These are phyloP conservation scores for Hemichromis elongatus DNA, from an alignment of 2,113 vertebrate species.

Conservation along the genomic window DNA sequence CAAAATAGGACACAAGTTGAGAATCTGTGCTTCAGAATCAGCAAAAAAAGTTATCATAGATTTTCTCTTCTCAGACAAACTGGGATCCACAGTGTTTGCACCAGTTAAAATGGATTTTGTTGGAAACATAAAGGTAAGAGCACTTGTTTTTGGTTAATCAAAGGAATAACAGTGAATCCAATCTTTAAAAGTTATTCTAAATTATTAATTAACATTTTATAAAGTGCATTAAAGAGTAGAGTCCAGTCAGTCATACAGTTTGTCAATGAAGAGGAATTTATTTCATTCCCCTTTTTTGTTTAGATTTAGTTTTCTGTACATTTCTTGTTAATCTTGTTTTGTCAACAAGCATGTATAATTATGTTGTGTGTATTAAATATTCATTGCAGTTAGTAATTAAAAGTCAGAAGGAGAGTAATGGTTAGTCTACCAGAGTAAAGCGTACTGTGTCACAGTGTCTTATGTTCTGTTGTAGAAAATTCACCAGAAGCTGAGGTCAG, in stretches of 20 bases:
- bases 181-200: background rate
- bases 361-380: background rate
- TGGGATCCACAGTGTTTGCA: constrained; percentile 96
- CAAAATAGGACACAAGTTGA: background rate
- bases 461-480: constrained; percentile 77
- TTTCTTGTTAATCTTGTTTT: background rate
- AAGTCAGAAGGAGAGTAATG: background rate
- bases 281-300: background rate
- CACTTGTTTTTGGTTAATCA: background rate
- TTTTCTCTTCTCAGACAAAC: constrained; percentile 85
- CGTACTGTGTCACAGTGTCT: background rate
- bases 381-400: background rate
- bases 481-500: constrained; percentile 91
- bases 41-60: constrained; percentile 31
- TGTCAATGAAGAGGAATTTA: background rate
- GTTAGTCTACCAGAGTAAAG: background rate
- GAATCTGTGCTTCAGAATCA: background rate
- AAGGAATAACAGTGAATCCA: background rate
- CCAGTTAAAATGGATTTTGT: constrained; percentile 99
- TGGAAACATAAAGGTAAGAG: constrained; percentile 94
- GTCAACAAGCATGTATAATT: background rate
- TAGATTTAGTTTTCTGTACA: background rate
- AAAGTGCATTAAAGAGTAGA: background rate
- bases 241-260: background rate
- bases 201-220: background rate